Conservation (phyloP, 2,113 vertebrate species). For the Bufo gargarizans region DNA sequence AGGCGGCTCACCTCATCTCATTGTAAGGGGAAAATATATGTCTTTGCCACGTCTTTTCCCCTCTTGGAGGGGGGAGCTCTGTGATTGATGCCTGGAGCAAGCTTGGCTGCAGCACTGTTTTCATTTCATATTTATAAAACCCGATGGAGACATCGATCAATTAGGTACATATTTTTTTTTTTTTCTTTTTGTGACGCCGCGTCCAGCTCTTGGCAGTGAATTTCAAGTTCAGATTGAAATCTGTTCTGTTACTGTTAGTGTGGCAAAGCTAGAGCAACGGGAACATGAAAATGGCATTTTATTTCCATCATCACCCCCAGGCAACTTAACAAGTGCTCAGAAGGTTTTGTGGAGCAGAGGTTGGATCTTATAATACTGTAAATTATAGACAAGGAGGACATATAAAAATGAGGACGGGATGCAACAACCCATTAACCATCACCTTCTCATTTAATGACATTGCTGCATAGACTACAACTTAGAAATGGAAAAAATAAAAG, state of each 20-base stretch:
- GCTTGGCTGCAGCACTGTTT: conserved; percentile 44
- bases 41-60: conserved; percentile 37
- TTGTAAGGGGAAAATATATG: conserved; percentile 41
- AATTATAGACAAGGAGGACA: neutral
- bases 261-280: neutral
- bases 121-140: conserved; percentile 58
- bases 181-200: conserved; percentile 28
- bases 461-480: neutral
- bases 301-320: neutral
- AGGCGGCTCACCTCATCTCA: conserved; percentile 26
- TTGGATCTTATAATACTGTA: neutral
- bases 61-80: neutral
- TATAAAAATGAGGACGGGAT: too few species aligned
- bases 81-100: conserved; percentile 54
- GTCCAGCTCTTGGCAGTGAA: conserved; percentile 31
- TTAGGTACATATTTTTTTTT: conserved; percentile 23
- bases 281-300: neutral
- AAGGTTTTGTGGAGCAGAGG: neutral
- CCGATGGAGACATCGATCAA: conserved; percentile 59
- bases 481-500: neutral
- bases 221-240: conserved; percentile 34
- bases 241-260: neutral
- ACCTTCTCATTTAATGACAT: neutral
- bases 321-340: neutral
- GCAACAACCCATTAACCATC: neutral